Percentiles rank a stretch among this genome's conserved stretches.
Evolutionary conservation across 2,888 invertebrate genomes (phyloP).

Genomic region (Diogma glabrata): DNA sequence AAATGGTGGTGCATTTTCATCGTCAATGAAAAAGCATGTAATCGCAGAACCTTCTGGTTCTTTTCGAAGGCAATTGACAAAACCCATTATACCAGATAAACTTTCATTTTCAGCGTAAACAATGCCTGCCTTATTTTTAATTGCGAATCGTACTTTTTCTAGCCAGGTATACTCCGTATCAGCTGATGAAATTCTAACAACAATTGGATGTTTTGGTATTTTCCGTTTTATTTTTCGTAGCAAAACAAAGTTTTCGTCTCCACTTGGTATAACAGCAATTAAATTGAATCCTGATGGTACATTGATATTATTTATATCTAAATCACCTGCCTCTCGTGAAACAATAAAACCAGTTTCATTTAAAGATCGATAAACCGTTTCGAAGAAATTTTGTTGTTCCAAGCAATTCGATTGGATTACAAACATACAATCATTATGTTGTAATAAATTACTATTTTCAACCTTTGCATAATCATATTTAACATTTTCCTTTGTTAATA

Average conservation of each 20-base stretch:
- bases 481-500: slow-evolving; percentile 34
- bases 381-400: slow-evolving; percentile 28
- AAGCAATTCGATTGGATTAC: slow-evolving; percentile 26
- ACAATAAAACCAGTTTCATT: slow-evolving; percentile 49
- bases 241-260: slow-evolving; percentile 27
- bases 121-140: slow-evolving; percentile 29
- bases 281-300: slow-evolving; percentile 25
- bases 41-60: slow-evolving; percentile 62
- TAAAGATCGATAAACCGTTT: too few relatives aligned
- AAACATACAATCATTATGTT: slow-evolving; percentile 29
- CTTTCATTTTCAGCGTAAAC: slow-evolving; percentile 53
- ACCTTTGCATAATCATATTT: slow-evolving; percentile 43
- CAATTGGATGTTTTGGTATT: slow-evolving; percentile 19
- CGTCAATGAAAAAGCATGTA: slow-evolving; percentile 51
- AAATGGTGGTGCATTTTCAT: slow-evolving; percentile 51
- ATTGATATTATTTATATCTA: slow-evolving; percentile 33
- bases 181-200: slow-evolving; percentile 25
- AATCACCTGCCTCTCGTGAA: slow-evolving; percentile 43
- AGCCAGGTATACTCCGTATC: slow-evolving; percentile 31
- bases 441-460: slow-evolving; percentile 46
- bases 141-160: slow-evolving; percentile 24
- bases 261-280: slow-evolving; percentile 26
- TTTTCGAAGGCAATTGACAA: slow-evolving; percentile 73
- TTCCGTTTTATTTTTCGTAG: slow-evolving; percentile 26
- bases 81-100: slow-evolving; percentile 72